Evolutionary conservation across 1,140 invertebrate species (phyloP).

Genomic region (Nebria ingens): DNA sequence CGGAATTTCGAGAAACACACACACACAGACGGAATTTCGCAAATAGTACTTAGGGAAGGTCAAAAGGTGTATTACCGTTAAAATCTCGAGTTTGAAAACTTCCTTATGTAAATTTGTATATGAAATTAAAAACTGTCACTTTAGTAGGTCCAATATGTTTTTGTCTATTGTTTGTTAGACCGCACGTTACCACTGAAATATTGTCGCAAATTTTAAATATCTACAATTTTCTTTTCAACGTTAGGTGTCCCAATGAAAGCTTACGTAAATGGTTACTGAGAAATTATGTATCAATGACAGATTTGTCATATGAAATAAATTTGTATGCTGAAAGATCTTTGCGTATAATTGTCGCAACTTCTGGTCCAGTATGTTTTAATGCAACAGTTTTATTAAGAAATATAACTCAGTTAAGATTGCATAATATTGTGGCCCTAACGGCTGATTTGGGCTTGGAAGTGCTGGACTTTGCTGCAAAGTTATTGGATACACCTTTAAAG

Average conservation of each 20-base stretch:
- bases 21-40: no score
- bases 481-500: constrained; percentile 31
- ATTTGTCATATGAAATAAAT: constrained; percentile 32
- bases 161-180: no score
- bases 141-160: no score
- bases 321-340: constrained; percentile 32
- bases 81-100: no score
- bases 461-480: constrained; percentile 29
- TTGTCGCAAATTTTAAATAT: no score
- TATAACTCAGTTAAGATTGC: constrained; percentile 30
- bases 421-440: constrained; percentile 39
- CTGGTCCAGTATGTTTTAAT: constrained; percentile 40
- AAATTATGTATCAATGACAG: constrained; percentile 16
- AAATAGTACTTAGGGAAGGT: no score
- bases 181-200: no score
- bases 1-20: no score
- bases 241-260: constrained; percentile 13
- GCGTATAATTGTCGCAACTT: constrained; percentile 35
- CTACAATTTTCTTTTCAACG: no score
- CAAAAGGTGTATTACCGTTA: no score
- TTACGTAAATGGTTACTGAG: constrained; percentile 17
- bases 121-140: no score
- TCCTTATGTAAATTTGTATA: no score
- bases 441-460: constrained; percentile 37
- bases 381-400: constrained; percentile 35